These are phyloP conservation scores for Chelmon rostratus DNA, from an alignment of 2,797 vertebrate genomes.

Conservation along the genomic window DNA sequence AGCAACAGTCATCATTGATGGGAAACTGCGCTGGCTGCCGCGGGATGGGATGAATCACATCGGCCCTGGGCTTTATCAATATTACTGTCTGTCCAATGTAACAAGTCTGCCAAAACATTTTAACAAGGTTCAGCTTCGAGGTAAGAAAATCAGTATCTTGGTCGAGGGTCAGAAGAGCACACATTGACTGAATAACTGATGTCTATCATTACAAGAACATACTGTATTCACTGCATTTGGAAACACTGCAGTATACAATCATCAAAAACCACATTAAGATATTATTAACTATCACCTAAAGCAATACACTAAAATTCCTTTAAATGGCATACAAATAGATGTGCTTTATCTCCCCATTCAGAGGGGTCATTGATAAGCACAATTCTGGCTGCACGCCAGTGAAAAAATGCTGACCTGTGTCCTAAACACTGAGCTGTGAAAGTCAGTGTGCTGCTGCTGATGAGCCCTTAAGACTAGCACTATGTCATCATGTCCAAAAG, in stretches of 20 bases:
- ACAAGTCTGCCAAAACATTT: slow-evolving; percentile 67
- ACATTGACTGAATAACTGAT: slow-evolving; percentile 29
- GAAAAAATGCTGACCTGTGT: slow-evolving; percentile 79
- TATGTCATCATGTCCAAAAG: slow-evolving; percentile 74
- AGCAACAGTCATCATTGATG: slow-evolving; percentile 52
- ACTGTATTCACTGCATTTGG: slow-evolving; percentile 8
- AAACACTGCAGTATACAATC: slow-evolving; percentile 7
- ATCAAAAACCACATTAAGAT: neutral
- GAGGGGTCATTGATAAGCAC: slow-evolving; percentile 61
- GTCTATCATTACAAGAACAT: slow-evolving; percentile 12
- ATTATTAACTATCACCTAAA: slow-evolving; percentile 5
- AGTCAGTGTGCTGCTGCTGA: slow-evolving; percentile 80
- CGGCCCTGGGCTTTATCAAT: slow-evolving; percentile 71
- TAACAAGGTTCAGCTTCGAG: slow-evolving; percentile 56
- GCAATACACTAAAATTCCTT: slow-evolving; percentile 5
- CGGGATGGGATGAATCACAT: slow-evolving; percentile 62
- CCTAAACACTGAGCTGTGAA: slow-evolving; percentile 82
- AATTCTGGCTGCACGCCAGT: slow-evolving; percentile 66
- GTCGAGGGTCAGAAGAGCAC: slow-evolving; percentile 22
- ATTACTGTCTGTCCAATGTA: slow-evolving; percentile 62
- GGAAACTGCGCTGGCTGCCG: slow-evolving; percentile 46
- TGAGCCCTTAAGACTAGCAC: slow-evolving; percentile 74
- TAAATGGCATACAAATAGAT: slow-evolving; percentile 47
- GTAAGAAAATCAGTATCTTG: slow-evolving; percentile 47
- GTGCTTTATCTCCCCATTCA: slow-evolving; percentile 45